These are phyloP conservation scores for Drosophila sechellia DNA, from an alignment of 1,140 invertebrate species.

Conservation along the genomic window DNA sequence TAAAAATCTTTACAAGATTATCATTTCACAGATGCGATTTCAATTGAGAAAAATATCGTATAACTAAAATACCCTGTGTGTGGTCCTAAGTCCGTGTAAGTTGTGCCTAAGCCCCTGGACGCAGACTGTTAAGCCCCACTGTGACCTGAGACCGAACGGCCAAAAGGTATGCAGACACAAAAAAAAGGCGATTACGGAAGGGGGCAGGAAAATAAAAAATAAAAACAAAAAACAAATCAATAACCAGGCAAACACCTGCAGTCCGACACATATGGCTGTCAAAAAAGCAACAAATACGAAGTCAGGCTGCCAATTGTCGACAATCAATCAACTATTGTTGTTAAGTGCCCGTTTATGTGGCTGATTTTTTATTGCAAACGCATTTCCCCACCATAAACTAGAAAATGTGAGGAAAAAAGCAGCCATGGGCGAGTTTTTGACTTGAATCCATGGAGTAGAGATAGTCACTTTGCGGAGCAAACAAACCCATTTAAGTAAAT, in stretches of 20 bases:
- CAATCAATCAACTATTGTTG: conserved; percentile 77
- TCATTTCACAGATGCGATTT: conserved; percentile 43
- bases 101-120: conserved; percentile 36
- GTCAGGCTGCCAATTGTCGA: conserved; percentile 62
- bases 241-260: conserved; percentile 66
- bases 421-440: conserved; percentile 1
- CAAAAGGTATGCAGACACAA: conserved; percentile 27
- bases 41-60: conserved; percentile 42
- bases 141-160: conserved; percentile 25
- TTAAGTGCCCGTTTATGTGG: conserved; percentile 62
- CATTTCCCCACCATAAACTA: conserved; percentile 54
- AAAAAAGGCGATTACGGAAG: conserved; percentile 12
- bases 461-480: conserved; percentile 8
- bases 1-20: conserved; percentile 25
- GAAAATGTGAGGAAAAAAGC: conserved; percentile 25
- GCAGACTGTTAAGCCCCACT: conserved; percentile 34
- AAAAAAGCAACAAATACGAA: conserved; percentile 48
- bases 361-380: conserved; percentile 70
- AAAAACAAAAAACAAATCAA: conserved; percentile 33
- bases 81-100: conserved; percentile 47
- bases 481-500: conserved; percentile 1
- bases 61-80: conserved; percentile 26
- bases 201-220: conserved; percentile 7
- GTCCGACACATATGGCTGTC: conserved; percentile 42
- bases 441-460: background rate